phyloP scores from a whole-genome alignment of 2,888 invertebrate genomes.

The Acleris emargana region DNA sequence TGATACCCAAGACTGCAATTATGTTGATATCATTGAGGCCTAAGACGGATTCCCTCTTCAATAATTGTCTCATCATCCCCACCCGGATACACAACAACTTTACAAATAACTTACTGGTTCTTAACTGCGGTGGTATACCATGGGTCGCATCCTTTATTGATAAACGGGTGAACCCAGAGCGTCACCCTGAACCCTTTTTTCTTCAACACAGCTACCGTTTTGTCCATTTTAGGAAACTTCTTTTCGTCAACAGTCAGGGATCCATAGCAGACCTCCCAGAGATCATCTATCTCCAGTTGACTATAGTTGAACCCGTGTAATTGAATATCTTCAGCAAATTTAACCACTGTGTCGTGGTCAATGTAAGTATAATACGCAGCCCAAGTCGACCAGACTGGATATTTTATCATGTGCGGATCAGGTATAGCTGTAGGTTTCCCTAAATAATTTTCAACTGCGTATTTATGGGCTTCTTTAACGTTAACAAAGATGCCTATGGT shows the following conservation, averaged over 20 bases:
- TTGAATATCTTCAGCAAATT: slow-evolving; percentile 79
- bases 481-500: slow-evolving; percentile 85
- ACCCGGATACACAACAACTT: too few species aligned
- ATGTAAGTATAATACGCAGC: slow-evolving; percentile 82
- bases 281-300: slow-evolving; percentile 86
- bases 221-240: slow-evolving; percentile 82
- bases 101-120: slow-evolving; percentile 64
- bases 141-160: slow-evolving; percentile 82
- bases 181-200: slow-evolving; percentile 82
- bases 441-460: slow-evolving; percentile 82
- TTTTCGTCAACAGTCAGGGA: slow-evolving; percentile 74
- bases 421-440: slow-evolving; percentile 83
- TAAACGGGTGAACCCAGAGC: slow-evolving; percentile 87
- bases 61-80: too few species aligned
- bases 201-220: slow-evolving; percentile 67
- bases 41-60: too few species aligned
- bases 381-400: slow-evolving; percentile 88
- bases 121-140: slow-evolving; percentile 70
- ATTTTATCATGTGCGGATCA: slow-evolving; percentile 78
- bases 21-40: too few species aligned
- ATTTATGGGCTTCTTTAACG: slow-evolving; percentile 83
- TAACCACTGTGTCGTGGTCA: slow-evolving; percentile 72
- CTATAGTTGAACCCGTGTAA: slow-evolving; percentile 76
- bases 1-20: too few species aligned
- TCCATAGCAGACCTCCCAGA: slow-evolving; percentile 86